These are phyloP conservation scores for Sinhomidia bicolor DNA, from an alignment of 2,888 invertebrate genomes.

Conservation along the genomic window DNA sequence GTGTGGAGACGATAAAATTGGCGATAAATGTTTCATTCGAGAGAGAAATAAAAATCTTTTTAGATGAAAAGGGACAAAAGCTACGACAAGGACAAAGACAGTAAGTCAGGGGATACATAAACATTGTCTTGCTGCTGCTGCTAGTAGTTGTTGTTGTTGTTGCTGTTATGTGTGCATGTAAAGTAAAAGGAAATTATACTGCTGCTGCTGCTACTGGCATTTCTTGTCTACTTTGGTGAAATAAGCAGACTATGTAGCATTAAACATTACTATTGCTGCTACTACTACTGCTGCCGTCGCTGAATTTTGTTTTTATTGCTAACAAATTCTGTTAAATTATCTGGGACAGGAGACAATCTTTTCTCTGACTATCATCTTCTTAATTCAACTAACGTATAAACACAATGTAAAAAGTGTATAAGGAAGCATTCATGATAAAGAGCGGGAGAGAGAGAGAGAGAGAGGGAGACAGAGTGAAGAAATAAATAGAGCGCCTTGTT, in stretches of 20 bases:
- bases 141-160: too few relatives aligned
- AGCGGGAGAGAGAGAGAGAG: too few relatives aligned
- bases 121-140: not conserved
- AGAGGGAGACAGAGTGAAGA: slow-evolving; percentile 12
- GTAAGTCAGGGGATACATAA: slow-evolving; percentile 1
- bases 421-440: not conserved
- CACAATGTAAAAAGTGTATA: slow-evolving; percentile 39
- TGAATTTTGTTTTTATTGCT: slow-evolving; percentile 48
- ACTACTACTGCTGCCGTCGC: not conserved
- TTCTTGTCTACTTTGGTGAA: not conserved
- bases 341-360: slow-evolving; percentile 54
- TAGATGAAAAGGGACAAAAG: slow-evolving; percentile 18
- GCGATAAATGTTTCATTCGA: slow-evolving; percentile 48
- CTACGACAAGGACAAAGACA: slow-evolving; percentile 35
- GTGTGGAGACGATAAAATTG: slow-evolving; percentile 10
- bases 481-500: slow-evolving; percentile 45
- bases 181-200: too few relatives aligned
- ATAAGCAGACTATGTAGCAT: not conserved
- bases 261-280: not conserved
- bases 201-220: not conserved
- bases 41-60: slow-evolving; percentile 49
- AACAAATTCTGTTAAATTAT: slow-evolving; percentile 56
- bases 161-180: not conserved
- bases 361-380: slow-evolving; percentile 47
- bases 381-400: slow-evolving; percentile 54